Percentiles rank a stretch among this genome's conserved stretches.
Conservation (phyloP, 2,888 invertebrate species). For the Andrena marginata region DNA sequence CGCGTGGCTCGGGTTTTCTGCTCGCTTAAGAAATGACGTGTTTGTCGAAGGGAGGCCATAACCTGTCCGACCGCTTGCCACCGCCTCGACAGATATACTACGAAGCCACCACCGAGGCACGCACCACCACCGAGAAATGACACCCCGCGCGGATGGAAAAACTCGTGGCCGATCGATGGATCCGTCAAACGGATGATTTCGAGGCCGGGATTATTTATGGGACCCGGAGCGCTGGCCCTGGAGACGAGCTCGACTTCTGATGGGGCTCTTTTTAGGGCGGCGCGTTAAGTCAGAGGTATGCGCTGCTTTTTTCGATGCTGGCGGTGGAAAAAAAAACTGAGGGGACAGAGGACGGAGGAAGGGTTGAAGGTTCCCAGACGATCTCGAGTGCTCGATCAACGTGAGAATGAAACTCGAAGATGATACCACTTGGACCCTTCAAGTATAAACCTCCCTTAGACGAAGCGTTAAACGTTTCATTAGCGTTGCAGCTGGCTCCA, state of each 20-base stretch:
- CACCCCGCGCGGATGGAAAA: constrained; percentile 45
- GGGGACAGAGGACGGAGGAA: no score
- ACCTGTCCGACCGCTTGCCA: constrained; percentile 67
- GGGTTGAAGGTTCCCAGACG: neutral
- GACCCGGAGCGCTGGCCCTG: constrained; percentile 1
- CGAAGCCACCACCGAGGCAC: constrained; percentile 39
- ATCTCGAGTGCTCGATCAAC: no score
- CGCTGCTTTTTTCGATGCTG: neutral
- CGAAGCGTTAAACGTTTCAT: no score
- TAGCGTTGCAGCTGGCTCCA: no score
- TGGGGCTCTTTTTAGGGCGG: constrained; percentile 30
- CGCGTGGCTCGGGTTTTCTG: constrained; percentile 50
- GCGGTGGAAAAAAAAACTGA: neutral
- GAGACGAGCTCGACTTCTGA: constrained; percentile 15
- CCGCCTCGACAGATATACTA: constrained; percentile 51
- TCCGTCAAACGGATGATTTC: constrained; percentile 70
- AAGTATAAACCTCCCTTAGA: no score
- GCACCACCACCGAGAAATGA: constrained; percentile 45
- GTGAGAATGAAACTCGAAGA: no score
- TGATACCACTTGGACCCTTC: no score
- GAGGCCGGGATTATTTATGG: constrained; percentile 69
- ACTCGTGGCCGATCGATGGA: constrained; percentile 64
- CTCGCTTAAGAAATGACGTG: constrained; percentile 71
- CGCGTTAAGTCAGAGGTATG: constrained; percentile 9
- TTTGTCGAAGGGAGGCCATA: constrained; percentile 69